Evolutionary conservation across 2,113 vertebrate species (phyloP).

Genomic region (Kryptolebias marmoratus): DNA sequence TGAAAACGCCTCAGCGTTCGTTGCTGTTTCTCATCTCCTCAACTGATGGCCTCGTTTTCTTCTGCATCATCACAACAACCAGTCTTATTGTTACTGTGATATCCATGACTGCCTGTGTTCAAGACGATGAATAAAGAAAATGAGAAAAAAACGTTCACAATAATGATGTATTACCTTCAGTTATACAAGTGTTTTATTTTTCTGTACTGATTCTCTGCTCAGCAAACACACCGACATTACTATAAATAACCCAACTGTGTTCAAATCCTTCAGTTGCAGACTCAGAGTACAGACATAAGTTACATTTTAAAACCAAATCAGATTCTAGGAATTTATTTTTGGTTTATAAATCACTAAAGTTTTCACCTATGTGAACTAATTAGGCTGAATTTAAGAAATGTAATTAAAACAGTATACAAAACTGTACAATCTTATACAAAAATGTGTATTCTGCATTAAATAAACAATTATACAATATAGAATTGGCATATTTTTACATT

Average conservation of each 20-base stretch:
- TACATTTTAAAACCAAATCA: neutral
- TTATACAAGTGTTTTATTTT: slow-evolving; percentile 36
- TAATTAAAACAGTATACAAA: too few relatives aligned
- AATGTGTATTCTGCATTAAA: too few relatives aligned
- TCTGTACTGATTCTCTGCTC: slow-evolving; percentile 9
- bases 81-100: slow-evolving; percentile 71
- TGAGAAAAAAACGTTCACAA: slow-evolving; percentile 64
- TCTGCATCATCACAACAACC: slow-evolving; percentile 55
- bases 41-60: slow-evolving; percentile 56
- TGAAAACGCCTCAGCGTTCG: slow-evolving; percentile 35
- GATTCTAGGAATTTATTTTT: neutral
- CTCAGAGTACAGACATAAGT: neutral
- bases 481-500: neutral
- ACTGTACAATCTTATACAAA: too few relatives aligned
- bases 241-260: neutral
- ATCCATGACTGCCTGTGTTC: slow-evolving; percentile 72
- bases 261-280: neutral
- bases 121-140: slow-evolving; percentile 80
- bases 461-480: neutral
- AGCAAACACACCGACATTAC: neutral
- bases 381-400: too few relatives aligned
- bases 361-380: too few relatives aligned
- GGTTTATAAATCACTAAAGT: too few relatives aligned
- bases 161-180: slow-evolving; percentile 38
- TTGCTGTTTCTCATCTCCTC: slow-evolving; percentile 59